Conservation (phyloP, 2,797 vertebrate genomes). For the Siniperca undulata region DNA sequence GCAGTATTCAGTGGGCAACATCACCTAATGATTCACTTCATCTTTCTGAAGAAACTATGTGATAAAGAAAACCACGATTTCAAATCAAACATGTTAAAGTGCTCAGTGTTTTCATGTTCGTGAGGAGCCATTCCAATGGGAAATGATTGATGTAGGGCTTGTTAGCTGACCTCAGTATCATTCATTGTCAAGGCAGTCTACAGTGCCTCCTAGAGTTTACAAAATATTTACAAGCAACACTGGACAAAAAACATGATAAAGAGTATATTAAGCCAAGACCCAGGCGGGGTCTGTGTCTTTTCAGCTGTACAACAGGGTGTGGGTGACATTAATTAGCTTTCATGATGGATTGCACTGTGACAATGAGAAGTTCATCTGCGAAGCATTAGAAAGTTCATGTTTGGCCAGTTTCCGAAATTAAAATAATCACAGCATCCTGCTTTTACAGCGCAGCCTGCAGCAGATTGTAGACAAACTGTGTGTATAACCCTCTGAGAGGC, state of each 20-base stretch:
- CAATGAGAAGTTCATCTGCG: conserved; percentile 23
- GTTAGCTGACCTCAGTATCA: not conserved
- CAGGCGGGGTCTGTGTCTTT: not conserved
- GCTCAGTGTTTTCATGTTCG: not conserved
- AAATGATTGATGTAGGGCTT: not conserved
- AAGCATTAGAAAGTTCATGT: conserved; percentile 21
- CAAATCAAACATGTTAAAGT: not conserved
- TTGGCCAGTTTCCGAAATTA: conserved; percentile 6
- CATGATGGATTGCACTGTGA: conserved; percentile 19
- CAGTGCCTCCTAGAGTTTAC: conserved; percentile 49
- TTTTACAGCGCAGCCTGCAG: not conserved
- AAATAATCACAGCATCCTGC: not conserved
- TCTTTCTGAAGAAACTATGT: not conserved
- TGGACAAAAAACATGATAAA: not conserved
- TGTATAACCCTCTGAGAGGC: not conserved
- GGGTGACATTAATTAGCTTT: conserved; percentile 7
- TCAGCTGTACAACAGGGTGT: conserved; percentile 36
- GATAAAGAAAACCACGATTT: not conserved
- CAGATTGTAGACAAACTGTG: not conserved
- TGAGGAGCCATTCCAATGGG: not conserved
- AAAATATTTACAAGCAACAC: not conserved
- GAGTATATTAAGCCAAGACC: not conserved
- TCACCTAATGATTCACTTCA: not conserved
- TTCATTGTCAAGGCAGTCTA: conserved; percentile 1
- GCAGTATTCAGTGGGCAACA: not conserved